Evolutionary conservation across 1,140 invertebrate species (phyloP).

Genomic region (Drosophila sucinea): DNA sequence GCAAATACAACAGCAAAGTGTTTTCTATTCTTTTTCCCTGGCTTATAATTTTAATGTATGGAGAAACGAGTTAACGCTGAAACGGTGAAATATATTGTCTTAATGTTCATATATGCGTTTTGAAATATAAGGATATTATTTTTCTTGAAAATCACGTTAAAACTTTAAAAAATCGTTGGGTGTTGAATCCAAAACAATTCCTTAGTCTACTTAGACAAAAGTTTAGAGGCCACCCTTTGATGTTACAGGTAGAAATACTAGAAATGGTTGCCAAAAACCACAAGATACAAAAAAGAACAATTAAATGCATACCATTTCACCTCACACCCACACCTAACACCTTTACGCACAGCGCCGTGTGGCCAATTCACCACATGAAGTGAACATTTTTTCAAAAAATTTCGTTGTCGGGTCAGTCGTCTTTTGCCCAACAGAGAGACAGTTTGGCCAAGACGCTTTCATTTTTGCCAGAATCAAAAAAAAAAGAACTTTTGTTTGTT

Average conservation of each 20-base stretch:
- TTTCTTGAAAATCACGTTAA: no score
- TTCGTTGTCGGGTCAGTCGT: conserved; percentile 60
- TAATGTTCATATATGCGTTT: no score
- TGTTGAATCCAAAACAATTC: no score
- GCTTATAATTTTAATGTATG: no score
- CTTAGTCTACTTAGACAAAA: not conserved
- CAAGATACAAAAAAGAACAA: no score
- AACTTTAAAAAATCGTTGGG: no score
- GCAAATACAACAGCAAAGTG: no score
- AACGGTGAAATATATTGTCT: no score
- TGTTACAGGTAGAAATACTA: conserved; percentile 44
- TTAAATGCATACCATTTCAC: conserved; percentile 30
- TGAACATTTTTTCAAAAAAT: conserved; percentile 57
- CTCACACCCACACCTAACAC: conserved; percentile 46
- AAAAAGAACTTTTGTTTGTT: conserved; percentile 51
- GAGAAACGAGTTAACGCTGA: no score
- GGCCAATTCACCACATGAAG: conserved; percentile 55
- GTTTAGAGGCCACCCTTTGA: not conserved
- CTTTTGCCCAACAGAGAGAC: conserved; percentile 44
- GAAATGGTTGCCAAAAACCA: conserved; percentile 9
- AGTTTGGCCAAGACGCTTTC: conserved; percentile 34
- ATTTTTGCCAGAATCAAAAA: conserved; percentile 9
- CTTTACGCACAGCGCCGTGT: conserved; percentile 61
- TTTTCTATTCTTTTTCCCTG: no score
- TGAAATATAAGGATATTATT: no score